Evolutionary conservation across 2,888 invertebrate genomes (phyloP), one percentile per base, ranked within the genome.

Genomic region (Coenonympha glycerion): DNA sequence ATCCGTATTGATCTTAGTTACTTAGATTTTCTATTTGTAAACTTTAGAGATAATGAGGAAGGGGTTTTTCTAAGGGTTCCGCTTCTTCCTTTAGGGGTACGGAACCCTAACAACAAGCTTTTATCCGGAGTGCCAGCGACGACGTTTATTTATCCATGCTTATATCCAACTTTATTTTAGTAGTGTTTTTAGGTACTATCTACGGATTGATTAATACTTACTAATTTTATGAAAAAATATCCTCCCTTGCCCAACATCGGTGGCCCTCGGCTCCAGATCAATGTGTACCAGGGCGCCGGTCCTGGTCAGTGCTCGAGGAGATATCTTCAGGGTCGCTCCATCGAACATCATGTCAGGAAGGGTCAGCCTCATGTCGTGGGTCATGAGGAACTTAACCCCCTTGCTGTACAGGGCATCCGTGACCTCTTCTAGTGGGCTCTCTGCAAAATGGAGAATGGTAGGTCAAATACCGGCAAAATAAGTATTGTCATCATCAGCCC

Each of bases 231-330:
- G 89, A 55, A 92, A 89, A 61, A 93, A 90, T 52, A 93, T 78
- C 58, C 93, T 88, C 9, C 92, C 91, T 6, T 89, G 71, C 19
- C 87, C 85, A 19, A 69, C 61, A 3, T 78, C 73, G 46, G 82
- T 76, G 52, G 82, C 76, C 52, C 86, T 89, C 0, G 91, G 91
- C 53, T 91, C 88, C 21, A 93, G 72, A 62, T 94, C 94, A 52
- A 95, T 73, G 60, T 93, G 93, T 3, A 95, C 88, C 11, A 94
- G 72, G 0, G 94, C 92, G 0, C 94, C 95, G 53, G 90, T 91
- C 46, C 90, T 91, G 47, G 92, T 93, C 36, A 94, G 76, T 0
- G 92, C 90, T 15, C 91, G 83, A 0, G 95, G 95, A 6, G 94
- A 93, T 37, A 95, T 86, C 64, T 90, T 92, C 57, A 95, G 75